Percentiles rank a stretch among this genome's conserved stretches.
Evolutionary conservation across 2,113 vertebrate genomes (phyloP).

Genomic region (Haliaeetus leucogaster): DNA sequence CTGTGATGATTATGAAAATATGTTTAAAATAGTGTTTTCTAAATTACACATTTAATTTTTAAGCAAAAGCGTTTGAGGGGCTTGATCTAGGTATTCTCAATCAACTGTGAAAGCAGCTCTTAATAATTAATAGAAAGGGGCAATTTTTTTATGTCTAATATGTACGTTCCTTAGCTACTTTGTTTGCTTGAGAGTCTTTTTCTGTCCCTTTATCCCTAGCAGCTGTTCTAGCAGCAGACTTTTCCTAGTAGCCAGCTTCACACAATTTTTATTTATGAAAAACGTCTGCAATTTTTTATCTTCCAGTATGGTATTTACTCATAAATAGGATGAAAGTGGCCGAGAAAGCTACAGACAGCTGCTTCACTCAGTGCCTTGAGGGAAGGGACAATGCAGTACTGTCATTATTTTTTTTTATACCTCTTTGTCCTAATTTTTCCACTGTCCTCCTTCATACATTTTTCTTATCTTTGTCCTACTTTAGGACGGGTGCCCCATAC

Average conservation of each 20-base stretch:
- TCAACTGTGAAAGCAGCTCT: background rate
- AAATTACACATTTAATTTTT: background rate
- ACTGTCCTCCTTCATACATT: background rate
- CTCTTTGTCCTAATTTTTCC: background rate
- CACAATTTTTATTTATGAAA: background rate
- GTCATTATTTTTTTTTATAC: background rate
- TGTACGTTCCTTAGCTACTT: background rate
- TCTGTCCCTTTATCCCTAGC: background rate
- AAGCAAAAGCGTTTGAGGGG: background rate
- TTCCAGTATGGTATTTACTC: background rate
- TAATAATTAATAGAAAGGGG: conserved; percentile 12
- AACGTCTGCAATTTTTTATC: background rate
- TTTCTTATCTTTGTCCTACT: background rate
- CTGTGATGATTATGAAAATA: background rate
- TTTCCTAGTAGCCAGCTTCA: background rate
- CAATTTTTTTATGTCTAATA: background rate
- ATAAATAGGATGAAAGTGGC: background rate
- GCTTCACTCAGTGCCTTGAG: background rate
- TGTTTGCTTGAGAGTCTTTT: background rate
- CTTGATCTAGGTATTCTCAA: background rate
- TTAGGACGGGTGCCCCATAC: background rate
- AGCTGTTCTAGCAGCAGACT: background rate
- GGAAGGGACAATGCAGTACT: background rate
- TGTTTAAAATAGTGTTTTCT: background rate
- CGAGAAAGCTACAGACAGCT: background rate